Evolutionary conservation across 2,888 invertebrate species (phyloP).

Genomic region (Drosophila parthenogenetica): DNA sequence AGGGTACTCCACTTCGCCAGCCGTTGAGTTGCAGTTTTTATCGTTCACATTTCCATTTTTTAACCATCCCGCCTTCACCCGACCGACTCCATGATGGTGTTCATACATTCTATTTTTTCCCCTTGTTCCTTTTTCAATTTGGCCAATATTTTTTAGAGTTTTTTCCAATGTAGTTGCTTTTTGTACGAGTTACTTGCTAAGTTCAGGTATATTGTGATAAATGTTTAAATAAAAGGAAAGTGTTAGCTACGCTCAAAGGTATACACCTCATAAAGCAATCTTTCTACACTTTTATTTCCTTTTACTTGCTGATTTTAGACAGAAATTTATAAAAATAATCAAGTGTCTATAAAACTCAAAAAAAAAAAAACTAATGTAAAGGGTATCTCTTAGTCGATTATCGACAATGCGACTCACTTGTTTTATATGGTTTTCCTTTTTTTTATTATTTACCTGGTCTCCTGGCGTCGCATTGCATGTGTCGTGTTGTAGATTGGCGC

Average conservation of each 20-base stretch:
- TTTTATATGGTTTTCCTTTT: slow-evolving; percentile 1
- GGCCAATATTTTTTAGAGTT: slow-evolving; percentile 47
- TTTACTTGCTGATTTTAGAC: too few species aligned
- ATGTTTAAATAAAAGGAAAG: too few species aligned
- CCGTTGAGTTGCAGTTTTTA: slow-evolving; percentile 56
- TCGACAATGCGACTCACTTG: not conserved
- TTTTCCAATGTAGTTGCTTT: slow-evolving; percentile 11
- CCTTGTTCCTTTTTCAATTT: slow-evolving; percentile 40
- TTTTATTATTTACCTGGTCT: slow-evolving; percentile 65
- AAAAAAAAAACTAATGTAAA: not conserved
- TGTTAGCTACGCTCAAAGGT: too few species aligned
- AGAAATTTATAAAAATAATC: too few species aligned
- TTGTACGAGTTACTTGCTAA: not conserved
- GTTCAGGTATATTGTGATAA: not conserved
- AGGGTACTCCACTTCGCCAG: slow-evolving; percentile 1
- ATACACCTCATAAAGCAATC: too few species aligned
- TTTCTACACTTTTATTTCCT: too few species aligned
- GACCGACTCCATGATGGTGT: slow-evolving; percentile 7
- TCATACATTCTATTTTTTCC: slow-evolving; percentile 28
- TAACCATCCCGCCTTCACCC: not conserved
- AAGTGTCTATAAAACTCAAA: too few species aligned
- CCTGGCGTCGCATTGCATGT: slow-evolving; percentile 69
- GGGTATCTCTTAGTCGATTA: not conserved
- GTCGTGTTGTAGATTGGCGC: slow-evolving; percentile 66
- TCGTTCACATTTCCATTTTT: slow-evolving; percentile 55